These are phyloP conservation scores for Eubucco bourcierii DNA, from an alignment of 2,113 vertebrate species.

Conservation along the genomic window DNA sequence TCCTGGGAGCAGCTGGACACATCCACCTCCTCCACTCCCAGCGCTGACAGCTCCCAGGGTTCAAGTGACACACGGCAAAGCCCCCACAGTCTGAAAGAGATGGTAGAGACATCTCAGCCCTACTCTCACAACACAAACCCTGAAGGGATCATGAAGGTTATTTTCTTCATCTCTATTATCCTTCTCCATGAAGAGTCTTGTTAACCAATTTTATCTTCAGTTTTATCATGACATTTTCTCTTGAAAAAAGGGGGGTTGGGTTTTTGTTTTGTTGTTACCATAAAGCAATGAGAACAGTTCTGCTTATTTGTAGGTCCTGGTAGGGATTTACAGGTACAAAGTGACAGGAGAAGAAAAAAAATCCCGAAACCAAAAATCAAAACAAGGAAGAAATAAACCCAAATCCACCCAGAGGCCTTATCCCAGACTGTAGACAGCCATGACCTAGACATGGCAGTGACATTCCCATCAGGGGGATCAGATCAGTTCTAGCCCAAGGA, in stretches of 20 bases:
- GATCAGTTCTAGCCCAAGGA: not conserved
- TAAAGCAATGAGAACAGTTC: not conserved
- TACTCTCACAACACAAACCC: not conserved
- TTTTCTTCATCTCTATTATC: not conserved
- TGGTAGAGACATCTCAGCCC: not conserved
- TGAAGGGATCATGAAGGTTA: not conserved
- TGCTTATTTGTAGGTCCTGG: not conserved
- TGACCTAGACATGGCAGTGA: fast-evolving
- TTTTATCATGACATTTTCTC: not conserved
- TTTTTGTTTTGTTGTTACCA: not conserved
- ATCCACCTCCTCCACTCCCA: fast-evolving
- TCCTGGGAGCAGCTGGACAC: not conserved
- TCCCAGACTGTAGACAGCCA: fast-evolving
- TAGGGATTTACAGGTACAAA: too few relatives aligned
- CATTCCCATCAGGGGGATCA: fast-evolving
- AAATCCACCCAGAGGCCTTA: not conserved
- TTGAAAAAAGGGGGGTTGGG: not conserved
- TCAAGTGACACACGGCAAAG: fast-evolving
- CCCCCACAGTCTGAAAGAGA: not conserved
- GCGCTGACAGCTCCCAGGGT: not conserved
- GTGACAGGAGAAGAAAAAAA: too few relatives aligned
- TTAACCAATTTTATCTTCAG: not conserved
- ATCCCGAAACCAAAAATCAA: too few relatives aligned
- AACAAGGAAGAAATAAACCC: not conserved
- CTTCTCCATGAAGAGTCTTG: not conserved